Percentiles rank a stretch among this genome's conserved stretches.
Conservation (phyloP, 2,888 invertebrate species). For the Leucozona laternaria region DNA sequence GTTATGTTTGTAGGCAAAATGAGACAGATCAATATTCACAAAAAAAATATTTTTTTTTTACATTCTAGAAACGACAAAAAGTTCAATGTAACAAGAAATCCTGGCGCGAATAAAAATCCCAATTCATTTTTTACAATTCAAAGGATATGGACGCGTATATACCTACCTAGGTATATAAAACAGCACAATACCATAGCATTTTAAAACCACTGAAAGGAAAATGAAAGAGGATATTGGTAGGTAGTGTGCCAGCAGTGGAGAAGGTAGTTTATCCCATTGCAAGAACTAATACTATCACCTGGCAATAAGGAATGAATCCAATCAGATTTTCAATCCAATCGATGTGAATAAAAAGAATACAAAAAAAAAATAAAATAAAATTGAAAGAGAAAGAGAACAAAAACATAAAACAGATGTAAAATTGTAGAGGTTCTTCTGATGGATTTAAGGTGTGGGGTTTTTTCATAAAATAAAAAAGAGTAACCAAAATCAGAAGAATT, state of each 20-base stretch:
- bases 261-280: constrained; percentile 39
- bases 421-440: constrained; percentile 46
- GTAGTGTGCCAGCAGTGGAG: not conserved
- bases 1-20: constrained; percentile 38
- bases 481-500: not conserved
- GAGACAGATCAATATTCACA: constrained; percentile 64
- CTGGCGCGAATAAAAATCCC: constrained; percentile 19
- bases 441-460: not conserved
- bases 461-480: not conserved
- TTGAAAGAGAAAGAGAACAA: not conserved
- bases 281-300: constrained; percentile 63
- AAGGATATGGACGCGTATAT: not conserved
- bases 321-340: constrained; percentile 65
- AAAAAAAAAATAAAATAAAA: constrained; percentile 16
- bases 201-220: constrained; percentile 44
- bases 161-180: not conserved
- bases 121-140: not conserved
- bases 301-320: constrained; percentile 70
- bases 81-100: constrained; percentile 50
- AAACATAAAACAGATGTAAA: constrained; percentile 14
- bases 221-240: not conserved
- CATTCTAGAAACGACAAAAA: constrained; percentile 39
- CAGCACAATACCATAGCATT: constrained; percentile 10
- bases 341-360: constrained; percentile 36
- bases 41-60: constrained; percentile 12